Percentiles rank a stretch among this genome's conserved stretches.
Evolutionary conservation across 2,113 vertebrate genomes (phyloP).

Genomic region (Laterallus jamaicensis): DNA sequence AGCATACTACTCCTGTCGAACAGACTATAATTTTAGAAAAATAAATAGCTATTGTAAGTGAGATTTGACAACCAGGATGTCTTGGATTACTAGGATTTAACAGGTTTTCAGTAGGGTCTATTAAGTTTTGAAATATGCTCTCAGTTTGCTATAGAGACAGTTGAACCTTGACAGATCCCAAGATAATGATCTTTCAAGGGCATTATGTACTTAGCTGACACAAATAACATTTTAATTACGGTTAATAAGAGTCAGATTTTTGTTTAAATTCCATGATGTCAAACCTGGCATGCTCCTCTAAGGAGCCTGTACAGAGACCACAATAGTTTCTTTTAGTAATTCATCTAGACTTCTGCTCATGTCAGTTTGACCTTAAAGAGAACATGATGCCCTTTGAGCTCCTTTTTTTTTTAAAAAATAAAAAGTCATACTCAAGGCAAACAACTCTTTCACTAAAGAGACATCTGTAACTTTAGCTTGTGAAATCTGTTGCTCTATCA

Average conservation of each 20-base stretch:
- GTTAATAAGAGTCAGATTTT: constrained; percentile 76
- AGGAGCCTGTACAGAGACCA: constrained; percentile 49
- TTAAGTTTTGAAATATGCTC: constrained; percentile 13
- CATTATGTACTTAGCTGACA: constrained; percentile 71
- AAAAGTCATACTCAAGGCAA: constrained; percentile 42
- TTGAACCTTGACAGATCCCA: constrained; percentile 30
- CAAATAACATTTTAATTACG: constrained; percentile 71
- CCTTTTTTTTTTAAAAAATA: not conserved
- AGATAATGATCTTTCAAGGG: constrained; percentile 66
- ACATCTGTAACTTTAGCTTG: not conserved
- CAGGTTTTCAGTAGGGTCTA: not conserved
- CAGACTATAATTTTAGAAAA: not conserved
- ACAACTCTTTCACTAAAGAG: constrained; percentile 19
- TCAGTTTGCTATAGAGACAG: constrained; percentile 27
- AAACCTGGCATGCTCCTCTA: constrained; percentile 60
- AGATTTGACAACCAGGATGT: not conserved
- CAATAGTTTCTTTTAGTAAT: constrained; percentile 46
- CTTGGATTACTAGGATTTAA: not conserved
- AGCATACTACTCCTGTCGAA: not conserved
- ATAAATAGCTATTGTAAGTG: not conserved
- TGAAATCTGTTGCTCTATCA: constrained; percentile 14
- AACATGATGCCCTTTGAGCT: constrained; percentile 62
- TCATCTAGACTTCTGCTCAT: constrained; percentile 52
- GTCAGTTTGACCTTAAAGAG: constrained; percentile 77
- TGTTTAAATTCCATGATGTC: constrained; percentile 69